A percentile compares a stretch with the other conserved stretches of the same genome.
These are phyloP conservation scores for Sceloporus tristichus DNA, from an alignment of 2,113 vertebrate genomes.

Conservation along the genomic window DNA sequence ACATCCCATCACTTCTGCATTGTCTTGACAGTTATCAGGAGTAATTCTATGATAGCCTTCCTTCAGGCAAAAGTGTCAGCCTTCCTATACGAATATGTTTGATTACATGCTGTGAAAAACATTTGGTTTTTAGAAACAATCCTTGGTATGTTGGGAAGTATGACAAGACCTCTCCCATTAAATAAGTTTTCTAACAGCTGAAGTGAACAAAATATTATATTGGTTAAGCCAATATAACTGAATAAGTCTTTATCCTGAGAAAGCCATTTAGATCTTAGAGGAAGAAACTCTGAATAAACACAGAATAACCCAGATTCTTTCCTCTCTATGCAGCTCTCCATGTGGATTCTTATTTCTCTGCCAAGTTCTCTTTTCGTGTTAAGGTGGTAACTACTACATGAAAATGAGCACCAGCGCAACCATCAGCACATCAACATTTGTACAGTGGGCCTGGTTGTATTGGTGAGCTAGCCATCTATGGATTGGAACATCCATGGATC, in stretches of 20 bases:
- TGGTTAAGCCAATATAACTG: conserved; percentile 3
- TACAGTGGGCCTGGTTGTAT: too few species aligned
- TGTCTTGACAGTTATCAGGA: neutral
- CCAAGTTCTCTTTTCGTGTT: neutral
- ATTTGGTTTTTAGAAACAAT: neutral
- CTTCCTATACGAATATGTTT: conserved; percentile 8
- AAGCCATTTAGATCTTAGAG: neutral
- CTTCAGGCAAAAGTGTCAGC: neutral
- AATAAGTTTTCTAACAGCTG: neutral
- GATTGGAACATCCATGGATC: too few species aligned
- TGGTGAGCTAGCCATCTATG: too few species aligned
- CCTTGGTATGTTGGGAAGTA: neutral
- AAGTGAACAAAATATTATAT: conserved; percentile 20
- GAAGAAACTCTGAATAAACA: neutral
- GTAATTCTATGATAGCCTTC: neutral
- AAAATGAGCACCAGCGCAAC: too few species aligned
- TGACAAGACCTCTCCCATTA: neutral
- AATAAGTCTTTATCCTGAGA: neutral
- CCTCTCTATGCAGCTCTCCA: neutral
- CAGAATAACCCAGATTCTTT: neutral
- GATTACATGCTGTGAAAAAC: neutral
- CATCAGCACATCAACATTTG: neutral
- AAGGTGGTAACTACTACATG: too few species aligned
- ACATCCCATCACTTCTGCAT: neutral
- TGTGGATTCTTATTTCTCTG: neutral